Base-by-base conservation (phyloP, 2,113 vertebrate genomes). In the Eudorcas thomsonii region DNA sequence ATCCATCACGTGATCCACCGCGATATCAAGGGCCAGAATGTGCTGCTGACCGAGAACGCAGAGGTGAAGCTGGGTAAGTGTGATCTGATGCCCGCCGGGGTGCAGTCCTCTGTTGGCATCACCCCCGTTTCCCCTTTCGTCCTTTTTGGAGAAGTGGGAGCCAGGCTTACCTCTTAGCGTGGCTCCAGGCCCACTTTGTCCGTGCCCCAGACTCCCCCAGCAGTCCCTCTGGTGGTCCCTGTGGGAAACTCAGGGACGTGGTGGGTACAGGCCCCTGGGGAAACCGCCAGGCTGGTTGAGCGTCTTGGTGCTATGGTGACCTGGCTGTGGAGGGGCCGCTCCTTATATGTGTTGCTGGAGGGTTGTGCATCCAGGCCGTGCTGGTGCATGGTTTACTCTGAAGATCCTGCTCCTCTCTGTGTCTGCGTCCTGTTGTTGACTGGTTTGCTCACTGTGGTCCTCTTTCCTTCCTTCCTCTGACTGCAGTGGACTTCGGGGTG, bases 11-110 rank as follows among this genome's bases (percentile, higher is more conserved):
- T 99, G 98, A 99, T 99, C 98, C 99, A 99, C 95, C 99, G 99
- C 59, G 99, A 99, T 98, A 99, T 99, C 98, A 99, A 99, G 98
- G 99, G 99, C 59, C 99, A 99, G 96, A 99, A 99, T 6, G 99
- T 99, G 64, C 97, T 99, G 98, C 99, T 99, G 98, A 99, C 99
- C 0, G 99, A 99, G 98, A 99, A 99, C 0, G 99, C 99, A 36
- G 99, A 99, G 98, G 99, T 99, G 98, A 99, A 99, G 96, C 99
- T 99, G 0, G 99, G 99, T 99, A 99, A 21, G 99, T 98, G 95
- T 13, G 33, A 26, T 39, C 80, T 14, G 3, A 14, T 54, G 33
- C 33, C 9, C 39, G 23, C 78, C 26, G 0, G 0, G 28, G 19
- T 39, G 21, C 26, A 2, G n/a, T 54, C 55, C 25, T 25, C 50